Evolutionary conservation across 2,888 invertebrate species (phyloP), one percentile per base, ranked within the genome.

Genomic region (Pycnomerus fuliginosus): DNA sequence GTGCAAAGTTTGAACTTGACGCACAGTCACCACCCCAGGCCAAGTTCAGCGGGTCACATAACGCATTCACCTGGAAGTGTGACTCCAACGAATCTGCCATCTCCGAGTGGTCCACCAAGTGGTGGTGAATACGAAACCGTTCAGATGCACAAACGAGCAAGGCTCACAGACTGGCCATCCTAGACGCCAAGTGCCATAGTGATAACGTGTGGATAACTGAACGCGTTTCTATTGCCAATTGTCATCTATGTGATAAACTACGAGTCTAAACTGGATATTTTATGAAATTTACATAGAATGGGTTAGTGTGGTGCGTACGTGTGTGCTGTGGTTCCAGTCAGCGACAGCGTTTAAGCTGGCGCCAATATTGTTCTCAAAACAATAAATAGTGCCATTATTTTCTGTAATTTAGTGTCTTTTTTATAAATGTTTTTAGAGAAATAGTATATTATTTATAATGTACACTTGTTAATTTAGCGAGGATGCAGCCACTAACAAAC

Each of bases 101-200:
- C 88, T 44, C 85, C 87, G 15, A 75, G 76, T 16, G 76, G 75
- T 2, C 64, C 68, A 25, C 62, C 68, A 28, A 65, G 66, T 30
- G 64, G 60, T 42, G 76, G 74, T 49, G 82, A 85, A 57, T 85
- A 85, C 60, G 85, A 85, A 68, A 76, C 75, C 40, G 79, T 80
- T 27, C 81, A 80, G 53, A 72, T 80, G 59, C 78, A 87, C 73
- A 95, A 95, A 76, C 83, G 93, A 70, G 85, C 90, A 65, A 84
- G 94, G 73, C 84, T 94, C 69, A 80, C 82, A 40, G 94, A 94
- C 70, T 95, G 95, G 94, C 84, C 87, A 73, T 88, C 90, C 84
- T 90, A 90, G 88, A 75, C 67, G 64, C 60, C 60, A 60, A 70
- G 70, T 71, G 70, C 70, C 71, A 71, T 71, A 71, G 70, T 70